These are phyloP conservation scores for Cosmopolites sordidus DNA, from an alignment of 2,888 invertebrate species.

Conservation along the genomic window DNA sequence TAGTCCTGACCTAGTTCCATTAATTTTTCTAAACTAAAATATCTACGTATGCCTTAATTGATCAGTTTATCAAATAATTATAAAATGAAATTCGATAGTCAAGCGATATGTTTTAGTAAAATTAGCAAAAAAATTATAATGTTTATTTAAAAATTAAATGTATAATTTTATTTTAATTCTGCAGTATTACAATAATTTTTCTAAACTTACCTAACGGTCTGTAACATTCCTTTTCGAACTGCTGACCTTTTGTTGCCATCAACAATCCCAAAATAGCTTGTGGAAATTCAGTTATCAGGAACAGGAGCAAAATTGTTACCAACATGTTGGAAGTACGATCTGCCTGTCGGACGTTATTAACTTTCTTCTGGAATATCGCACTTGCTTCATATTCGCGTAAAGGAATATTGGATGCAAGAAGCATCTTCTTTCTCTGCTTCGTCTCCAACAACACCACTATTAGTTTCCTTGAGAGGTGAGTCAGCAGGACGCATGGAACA, in stretches of 20 bases:
- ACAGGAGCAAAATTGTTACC: slow-evolving; percentile 79
- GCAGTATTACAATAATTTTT: too few species aligned
- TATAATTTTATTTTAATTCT: too few species aligned
- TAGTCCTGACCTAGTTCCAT: too few species aligned
- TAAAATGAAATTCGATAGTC: too few species aligned
- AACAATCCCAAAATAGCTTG: slow-evolving; percentile 80
- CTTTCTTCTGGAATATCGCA: slow-evolving; percentile 40
- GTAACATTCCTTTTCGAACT: slow-evolving; percentile 77
- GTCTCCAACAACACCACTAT: slow-evolving; percentile 76
- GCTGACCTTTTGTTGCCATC: slow-evolving; percentile 69
- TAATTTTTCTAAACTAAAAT: too few species aligned
- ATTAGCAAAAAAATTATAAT: too few species aligned
- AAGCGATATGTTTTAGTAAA: too few species aligned
- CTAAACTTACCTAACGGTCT: slow-evolving; percentile 70
- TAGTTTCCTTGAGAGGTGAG: slow-evolving; percentile 72
- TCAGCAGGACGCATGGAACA: slow-evolving; percentile 83
- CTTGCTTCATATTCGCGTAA: slow-evolving; percentile 38
- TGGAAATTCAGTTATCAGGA: slow-evolving; percentile 85
- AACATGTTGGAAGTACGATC: slow-evolving; percentile 89
- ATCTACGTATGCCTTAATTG: too few species aligned
- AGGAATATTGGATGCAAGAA: slow-evolving; percentile 51
- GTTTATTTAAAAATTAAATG: too few species aligned
- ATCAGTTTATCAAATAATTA: too few species aligned
- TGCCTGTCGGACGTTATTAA: slow-evolving; percentile 59
- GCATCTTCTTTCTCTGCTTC: slow-evolving; percentile 66